phyloP scores from a whole-genome alignment of 1,140 invertebrate genomes.

The Fopius arisanus region DNA sequence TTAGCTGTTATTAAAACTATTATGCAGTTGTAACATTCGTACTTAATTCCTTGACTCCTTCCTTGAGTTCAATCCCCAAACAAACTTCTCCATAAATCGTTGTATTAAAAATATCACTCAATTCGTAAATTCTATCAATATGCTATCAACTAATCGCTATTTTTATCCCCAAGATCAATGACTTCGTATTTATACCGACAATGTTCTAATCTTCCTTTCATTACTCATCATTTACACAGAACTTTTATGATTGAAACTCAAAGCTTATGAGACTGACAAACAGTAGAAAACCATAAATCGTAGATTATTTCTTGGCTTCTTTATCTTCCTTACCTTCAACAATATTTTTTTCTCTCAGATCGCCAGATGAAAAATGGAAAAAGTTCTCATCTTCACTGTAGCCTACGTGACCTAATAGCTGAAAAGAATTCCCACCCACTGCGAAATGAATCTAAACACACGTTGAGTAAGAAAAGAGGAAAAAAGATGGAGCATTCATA shows the following conservation, averaged over 20 bases:
- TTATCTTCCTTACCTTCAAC: neutral
- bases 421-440: neutral
- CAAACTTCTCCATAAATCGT: neutral
- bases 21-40: neutral
- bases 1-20: neutral
- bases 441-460: neutral
- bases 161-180: neutral
- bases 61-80: neutral
- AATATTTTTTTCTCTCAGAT: neutral
- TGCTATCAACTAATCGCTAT: neutral
- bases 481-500: neutral
- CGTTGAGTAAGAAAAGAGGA: no score
- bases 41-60: neutral
- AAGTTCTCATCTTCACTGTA: neutral
- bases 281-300: no score
- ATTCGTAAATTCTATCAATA: neutral
- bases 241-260: no score
- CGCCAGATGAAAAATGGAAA: neutral
- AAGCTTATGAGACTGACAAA: no score
- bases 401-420: neutral
- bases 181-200: neutral
- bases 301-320: no score
- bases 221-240: neutral
- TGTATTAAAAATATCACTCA: neutral
- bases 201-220: neutral